Base-by-base conservation (phyloP, 1,140 invertebrate genomes). In the Pachyrhynchus sulphureomaculatus region DNA sequence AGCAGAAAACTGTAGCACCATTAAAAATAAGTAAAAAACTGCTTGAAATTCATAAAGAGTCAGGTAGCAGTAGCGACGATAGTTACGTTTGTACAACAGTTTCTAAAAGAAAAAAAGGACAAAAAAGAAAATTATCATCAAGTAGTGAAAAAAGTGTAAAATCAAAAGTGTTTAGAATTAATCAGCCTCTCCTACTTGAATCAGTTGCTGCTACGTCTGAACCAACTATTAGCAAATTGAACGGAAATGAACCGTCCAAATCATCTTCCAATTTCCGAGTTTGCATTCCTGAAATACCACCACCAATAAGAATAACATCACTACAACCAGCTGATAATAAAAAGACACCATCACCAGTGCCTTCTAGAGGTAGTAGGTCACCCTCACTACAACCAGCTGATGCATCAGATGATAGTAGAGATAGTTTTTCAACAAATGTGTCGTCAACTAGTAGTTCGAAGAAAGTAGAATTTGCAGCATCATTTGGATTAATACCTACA, bases 11-110 rank as follows among this genome's bases (percentile, higher is more conserved):
- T n/a, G 57, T 60, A 3, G 21, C 47, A 15, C 48, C 45, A n/a
- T 23, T 52, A 12, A 60, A 52, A 44, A 52, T 52, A n/a, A 52
- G 57, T 34, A 49, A 42, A 18, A 60, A 34, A 33, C 17, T 32
- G 10, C 20, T 52, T 13, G 24, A 23, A 41, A 54, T 17, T 24
- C 6, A 18, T 39, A 32, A 23, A n/a, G n/a, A 29, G 4, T 6
- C 21, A 5, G 4, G 4, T 10, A 13, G 4, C 17, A 12, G 48
- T n/a, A 18, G 17, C 1, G 32, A 17, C 5, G 12, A 2, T 13
- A 36, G 17, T 29, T 17, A 52, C 2, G 8, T 34, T 18, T 26
- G 26, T 13, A 9, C 9, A 9, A 8, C 33, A n/a, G 51, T 23
- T 0, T 10, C 17, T 21, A 29, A 26, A 26, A 24, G 17, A 10